Evolutionary conservation across 2,113 vertebrate species (phyloP), one percentile per base, ranked within the genome.

Genomic region (Phylloscopus whistleri): DNA sequence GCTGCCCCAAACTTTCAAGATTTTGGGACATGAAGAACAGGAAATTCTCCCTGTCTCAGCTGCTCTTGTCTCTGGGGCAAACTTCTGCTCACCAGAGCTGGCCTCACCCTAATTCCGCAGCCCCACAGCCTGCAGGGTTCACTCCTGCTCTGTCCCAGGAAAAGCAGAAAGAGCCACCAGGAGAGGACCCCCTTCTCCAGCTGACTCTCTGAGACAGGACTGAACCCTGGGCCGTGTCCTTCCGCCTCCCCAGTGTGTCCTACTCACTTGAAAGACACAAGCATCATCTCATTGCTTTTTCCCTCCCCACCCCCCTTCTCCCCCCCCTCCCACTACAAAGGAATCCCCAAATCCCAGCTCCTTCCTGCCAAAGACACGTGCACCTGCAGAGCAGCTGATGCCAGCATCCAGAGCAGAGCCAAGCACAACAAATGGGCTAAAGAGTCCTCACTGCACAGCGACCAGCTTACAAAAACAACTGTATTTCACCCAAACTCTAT

Each of bases 391-490:
- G 93, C 91, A 93, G 92, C 94, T 88, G 94, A 95, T 96, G 95
- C 96, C 96, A 97, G 88, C 95, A 96, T 90, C 79, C 64, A 91
- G 37, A 95, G 93, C 59, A 62, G 87, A 95, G 96, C 96, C 96
- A 97, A 97, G 85, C 85, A 96, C 94, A 96, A 95, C 75, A 95
- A 95, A 89, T 2, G 68, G 95, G 94, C 96, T 95, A 96, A 96
- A 95, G 93, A 97, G 78, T 92, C 96, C 95, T 97, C 92, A 74
- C 90, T 90, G 87, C 79, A 93, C 72, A 90, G 93, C 94, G 94
- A 96, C 96, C 94, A 92, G 93, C 94, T 96, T 96, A 96, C 84
- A 95, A 97, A 97, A 97, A 97, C 92, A 97, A 95, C 92, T 44
- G 79, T 93, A 95, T 96, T 97, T 97, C 96, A 96, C 96, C 96